These are phyloP conservation scores for Cyprinodon diabolis DNA, from an alignment of 2,797 vertebrate species.

Conservation along the genomic window DNA sequence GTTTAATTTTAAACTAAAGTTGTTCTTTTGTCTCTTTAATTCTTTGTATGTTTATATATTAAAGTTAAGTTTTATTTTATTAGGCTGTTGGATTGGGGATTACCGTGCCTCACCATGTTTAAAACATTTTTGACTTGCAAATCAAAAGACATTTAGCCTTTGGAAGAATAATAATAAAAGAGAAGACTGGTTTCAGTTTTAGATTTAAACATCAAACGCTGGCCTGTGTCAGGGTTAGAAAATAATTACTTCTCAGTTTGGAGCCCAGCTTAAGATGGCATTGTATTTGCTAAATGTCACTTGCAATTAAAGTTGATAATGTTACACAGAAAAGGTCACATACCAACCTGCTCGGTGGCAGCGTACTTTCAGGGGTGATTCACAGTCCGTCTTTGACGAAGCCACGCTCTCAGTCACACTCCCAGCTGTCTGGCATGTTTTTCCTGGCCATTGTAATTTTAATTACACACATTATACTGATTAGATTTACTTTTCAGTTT, in stretches of 20 bases:
- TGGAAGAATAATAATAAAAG: conserved; percentile 1
- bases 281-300: conserved; percentile 85
- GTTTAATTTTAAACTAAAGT: too few species aligned
- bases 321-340: conserved; percentile 82
- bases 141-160: background rate
- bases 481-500: conserved; percentile 82
- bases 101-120: background rate
- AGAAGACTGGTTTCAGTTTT: conserved; percentile 25
- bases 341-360: conserved; percentile 59
- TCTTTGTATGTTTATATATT: background rate
- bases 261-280: conserved; percentile 68
- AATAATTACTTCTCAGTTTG: conserved; percentile 74
- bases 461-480: conserved; percentile 82
- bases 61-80: background rate
- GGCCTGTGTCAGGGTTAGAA: conserved; percentile 68
- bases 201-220: conserved; percentile 60
- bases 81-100: background rate
- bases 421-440: conserved; percentile 71
- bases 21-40: background rate
- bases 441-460: conserved; percentile 79
- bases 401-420: conserved; percentile 59
- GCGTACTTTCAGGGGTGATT: conserved; percentile 58
- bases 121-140: background rate
- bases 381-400: conserved; percentile 38
- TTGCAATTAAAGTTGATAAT: conserved; percentile 85